Percentiles rank a stretch among this genome's conserved stretches.
phyloP scores from a whole-genome alignment of 2,797 vertebrate genomes.

The Poeciliopsis infans region DNA sequence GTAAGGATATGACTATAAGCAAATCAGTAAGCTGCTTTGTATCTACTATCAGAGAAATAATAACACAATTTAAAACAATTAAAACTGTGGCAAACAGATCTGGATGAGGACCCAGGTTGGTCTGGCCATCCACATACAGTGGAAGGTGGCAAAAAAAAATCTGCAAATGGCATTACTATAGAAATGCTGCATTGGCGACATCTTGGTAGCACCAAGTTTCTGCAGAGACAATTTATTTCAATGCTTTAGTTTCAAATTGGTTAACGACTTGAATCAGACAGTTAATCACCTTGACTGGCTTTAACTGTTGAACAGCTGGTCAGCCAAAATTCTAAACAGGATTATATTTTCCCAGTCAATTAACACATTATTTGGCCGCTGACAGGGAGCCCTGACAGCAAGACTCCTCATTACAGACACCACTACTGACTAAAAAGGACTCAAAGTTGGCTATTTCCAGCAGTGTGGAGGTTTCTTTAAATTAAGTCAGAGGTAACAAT shows the following conservation, averaged over 20 bases:
- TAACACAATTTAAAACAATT: not conserved
- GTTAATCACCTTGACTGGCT: not conserved
- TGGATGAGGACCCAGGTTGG: not conserved
- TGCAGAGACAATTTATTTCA: not conserved
- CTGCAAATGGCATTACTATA: not conserved
- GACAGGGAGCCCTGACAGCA: not conserved
- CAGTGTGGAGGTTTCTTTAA: not conserved
- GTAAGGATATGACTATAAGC: not conserved
- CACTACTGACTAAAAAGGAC: not conserved
- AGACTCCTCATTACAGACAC: not conserved
- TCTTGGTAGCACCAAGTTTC: not conserved
- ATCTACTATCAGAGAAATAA: not conserved
- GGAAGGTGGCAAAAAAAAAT: not conserved
- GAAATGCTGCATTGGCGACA: not conserved
- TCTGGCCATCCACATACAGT: not conserved
- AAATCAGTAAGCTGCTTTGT: not conserved
- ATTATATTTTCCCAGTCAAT: not conserved
- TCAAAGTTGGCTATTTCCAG: not conserved
- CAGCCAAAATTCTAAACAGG: not conserved
- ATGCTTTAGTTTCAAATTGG: not conserved
- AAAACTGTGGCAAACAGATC: not conserved
- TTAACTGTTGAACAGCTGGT: not conserved
- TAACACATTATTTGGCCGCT: not conserved
- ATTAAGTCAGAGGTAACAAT: not conserved
- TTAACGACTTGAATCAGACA: not conserved